phyloP scores from a whole-genome alignment of 2,888 invertebrate genomes.

The Platycheirus albimanus region DNA sequence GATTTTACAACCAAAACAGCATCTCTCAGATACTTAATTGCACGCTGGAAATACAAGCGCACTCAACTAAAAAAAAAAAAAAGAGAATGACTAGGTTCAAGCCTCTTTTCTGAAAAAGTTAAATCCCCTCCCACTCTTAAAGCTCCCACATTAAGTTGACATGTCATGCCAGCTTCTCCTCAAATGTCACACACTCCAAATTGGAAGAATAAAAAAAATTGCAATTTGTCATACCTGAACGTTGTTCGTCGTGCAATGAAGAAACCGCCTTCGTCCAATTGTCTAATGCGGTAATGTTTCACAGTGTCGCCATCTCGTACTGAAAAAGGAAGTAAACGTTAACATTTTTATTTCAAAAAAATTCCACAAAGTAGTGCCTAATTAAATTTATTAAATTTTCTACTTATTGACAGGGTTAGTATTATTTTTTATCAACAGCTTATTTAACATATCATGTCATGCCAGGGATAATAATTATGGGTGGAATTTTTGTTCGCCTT shows the following conservation, averaged over 20 bases:
- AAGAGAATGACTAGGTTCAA: neutral
- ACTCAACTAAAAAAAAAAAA: too few species aligned
- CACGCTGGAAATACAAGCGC: too few species aligned
- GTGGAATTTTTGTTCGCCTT: neutral
- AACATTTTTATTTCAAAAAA: neutral
- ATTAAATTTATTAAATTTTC: slow-evolving; percentile 8
- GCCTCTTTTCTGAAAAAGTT: too few species aligned
- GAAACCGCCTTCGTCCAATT: slow-evolving; percentile 99
- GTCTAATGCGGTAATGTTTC: slow-evolving; percentile 99
- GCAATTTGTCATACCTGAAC: slow-evolving; percentile 85
- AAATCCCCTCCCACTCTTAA: too few species aligned
- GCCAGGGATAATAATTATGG: neutral
- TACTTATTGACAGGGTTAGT: neutral
- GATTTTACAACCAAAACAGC: too few species aligned
- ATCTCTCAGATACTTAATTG: too few species aligned
- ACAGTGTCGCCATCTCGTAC: slow-evolving; percentile 99
- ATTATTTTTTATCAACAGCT: slow-evolving; percentile 20
- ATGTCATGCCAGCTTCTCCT: slow-evolving; percentile 2
- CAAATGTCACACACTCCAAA: slow-evolving; percentile 30
- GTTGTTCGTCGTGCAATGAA: slow-evolving; percentile 99
- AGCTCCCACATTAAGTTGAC: neutral
- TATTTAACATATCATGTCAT: neutral
- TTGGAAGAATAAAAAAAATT: neutral
- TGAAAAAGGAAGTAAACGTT: slow-evolving; percentile 82
- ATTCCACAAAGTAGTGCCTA: slow-evolving; percentile 38